phyloP scores from a whole-genome alignment of 2,113 vertebrate species.

The Lagenorhynchus albirostris region DNA sequence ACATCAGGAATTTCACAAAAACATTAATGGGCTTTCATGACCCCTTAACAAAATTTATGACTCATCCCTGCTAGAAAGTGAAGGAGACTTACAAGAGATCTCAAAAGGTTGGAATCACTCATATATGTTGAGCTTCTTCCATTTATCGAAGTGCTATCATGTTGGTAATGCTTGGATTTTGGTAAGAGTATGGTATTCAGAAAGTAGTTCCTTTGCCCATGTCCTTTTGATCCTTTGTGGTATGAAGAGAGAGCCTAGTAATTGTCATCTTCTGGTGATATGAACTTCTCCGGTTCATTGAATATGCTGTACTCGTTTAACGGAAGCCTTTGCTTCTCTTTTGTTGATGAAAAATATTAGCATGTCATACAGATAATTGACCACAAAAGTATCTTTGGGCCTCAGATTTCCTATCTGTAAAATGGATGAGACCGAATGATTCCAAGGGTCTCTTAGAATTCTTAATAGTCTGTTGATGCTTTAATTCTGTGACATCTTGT shows the following conservation, averaged over 20 bases:
- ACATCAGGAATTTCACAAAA: slow-evolving; percentile 11
- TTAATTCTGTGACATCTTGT: slow-evolving; percentile 3
- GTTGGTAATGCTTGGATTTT: slow-evolving; percentile 35
- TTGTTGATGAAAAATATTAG: slow-evolving; percentile 14
- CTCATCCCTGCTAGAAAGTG: neutral
- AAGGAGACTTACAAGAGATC: neutral
- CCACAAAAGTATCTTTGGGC: neutral
- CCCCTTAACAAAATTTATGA: neutral
- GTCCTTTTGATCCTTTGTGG: neutral
- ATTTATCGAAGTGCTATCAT: slow-evolving; percentile 19
- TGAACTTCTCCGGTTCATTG: neutral
- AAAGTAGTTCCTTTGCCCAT: slow-evolving; percentile 11
- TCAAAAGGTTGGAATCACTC: neutral
- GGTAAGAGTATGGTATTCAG: neutral
- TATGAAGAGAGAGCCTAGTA: neutral
- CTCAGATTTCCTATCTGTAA: slow-evolving; percentile 10
- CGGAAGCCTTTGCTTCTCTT: neutral
- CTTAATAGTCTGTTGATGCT: neutral
- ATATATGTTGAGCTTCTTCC: slow-evolving; percentile 15
- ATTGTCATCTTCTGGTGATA: neutral
- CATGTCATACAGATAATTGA: neutral
- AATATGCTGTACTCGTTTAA: neutral
- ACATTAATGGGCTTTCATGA: neutral
- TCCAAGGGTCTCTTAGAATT: neutral
- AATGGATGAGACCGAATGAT: slow-evolving; percentile 11